Evolutionary conservation across 2,888 invertebrate genomes (phyloP).

Genomic region (Anarsia innoxiella): DNA sequence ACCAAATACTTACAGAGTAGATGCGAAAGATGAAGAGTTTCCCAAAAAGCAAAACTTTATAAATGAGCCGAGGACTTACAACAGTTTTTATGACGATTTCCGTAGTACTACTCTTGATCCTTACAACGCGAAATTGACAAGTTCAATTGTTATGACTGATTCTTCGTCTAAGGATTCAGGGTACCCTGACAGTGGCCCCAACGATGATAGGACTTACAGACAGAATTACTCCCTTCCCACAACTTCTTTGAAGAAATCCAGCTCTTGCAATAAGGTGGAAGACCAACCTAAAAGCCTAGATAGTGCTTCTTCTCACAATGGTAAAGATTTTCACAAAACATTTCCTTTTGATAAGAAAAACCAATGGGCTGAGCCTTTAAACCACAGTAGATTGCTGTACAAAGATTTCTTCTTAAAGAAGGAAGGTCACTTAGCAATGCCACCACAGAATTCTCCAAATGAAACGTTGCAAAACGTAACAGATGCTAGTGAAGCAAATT

Average conservation of each 20-base stretch:
- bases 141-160: constrained; percentile 50
- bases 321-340: constrained; percentile 38
- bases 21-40: constrained; percentile 29
- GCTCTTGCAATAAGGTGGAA: constrained; percentile 33
- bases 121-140: constrained; percentile 44
- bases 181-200: constrained; percentile 52
- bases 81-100: constrained; percentile 58
- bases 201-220: constrained; percentile 45
- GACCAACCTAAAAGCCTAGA: constrained; percentile 59
- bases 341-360: constrained; percentile 36
- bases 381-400: constrained; percentile 62
- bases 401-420: constrained; percentile 66
- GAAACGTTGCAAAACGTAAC: constrained; percentile 18
- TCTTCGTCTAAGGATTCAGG: constrained; percentile 66
- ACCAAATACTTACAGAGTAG: constrained; percentile 26
- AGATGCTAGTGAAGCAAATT: constrained; percentile 27
- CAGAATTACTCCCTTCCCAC: constrained; percentile 51
- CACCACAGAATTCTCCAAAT: constrained; percentile 56
- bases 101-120: constrained; percentile 31
- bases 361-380: constrained; percentile 50
- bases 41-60: constrained; percentile 31
- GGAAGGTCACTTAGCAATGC: constrained; percentile 51
- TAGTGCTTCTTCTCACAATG: constrained; percentile 39
- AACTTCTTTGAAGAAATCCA: constrained; percentile 38
- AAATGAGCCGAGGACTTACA: constrained; percentile 47